Evolutionary conservation across 2,113 vertebrate genomes (phyloP).

Genomic region (Gadus macrocephalus): DNA sequence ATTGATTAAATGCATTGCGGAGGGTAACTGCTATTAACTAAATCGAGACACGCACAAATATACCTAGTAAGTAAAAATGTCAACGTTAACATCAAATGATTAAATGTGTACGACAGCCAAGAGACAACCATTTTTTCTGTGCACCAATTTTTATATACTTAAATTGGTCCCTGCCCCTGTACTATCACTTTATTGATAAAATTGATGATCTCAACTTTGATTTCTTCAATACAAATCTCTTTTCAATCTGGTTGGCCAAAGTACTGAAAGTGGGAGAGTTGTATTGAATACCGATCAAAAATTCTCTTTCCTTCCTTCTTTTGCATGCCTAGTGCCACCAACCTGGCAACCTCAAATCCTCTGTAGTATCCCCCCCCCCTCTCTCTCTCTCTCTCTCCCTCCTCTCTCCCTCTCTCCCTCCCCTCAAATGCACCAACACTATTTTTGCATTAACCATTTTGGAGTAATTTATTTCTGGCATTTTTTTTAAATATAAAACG

Average conservation of each 20-base stretch:
- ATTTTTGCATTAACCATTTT: conserved; percentile 23
- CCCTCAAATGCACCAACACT: conserved; percentile 47
- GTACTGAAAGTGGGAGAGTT: conserved; percentile 44
- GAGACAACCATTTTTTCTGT: conserved; percentile 20
- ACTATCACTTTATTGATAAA: too few species aligned
- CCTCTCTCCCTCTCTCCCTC: conserved; percentile 51
- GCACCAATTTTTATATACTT: conserved; percentile 29
- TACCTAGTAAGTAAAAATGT: too few species aligned
- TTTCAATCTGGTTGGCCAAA: conserved; percentile 52
- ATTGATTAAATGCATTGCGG: too few species aligned
- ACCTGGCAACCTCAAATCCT: conserved; percentile 75
- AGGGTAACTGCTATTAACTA: too few species aligned
- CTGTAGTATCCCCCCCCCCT: conserved; percentile 67
- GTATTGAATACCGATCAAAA: conserved; percentile 60
- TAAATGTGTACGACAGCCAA: too few species aligned
- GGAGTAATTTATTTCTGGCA: conserved; percentile 22
- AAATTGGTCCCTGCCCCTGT: too few species aligned
- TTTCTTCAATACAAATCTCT: conserved; percentile 2
- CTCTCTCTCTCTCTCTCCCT: conserved; percentile 64
- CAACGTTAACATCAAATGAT: too few species aligned
- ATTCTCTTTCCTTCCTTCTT: conserved; percentile 74
- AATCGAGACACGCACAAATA: too few species aligned
- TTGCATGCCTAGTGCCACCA: conserved; percentile 61
- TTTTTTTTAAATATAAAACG: not conserved
- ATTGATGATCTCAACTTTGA: conserved; percentile 20